Percentiles rank a stretch among this genome's conserved stretches.
phyloP scores from a whole-genome alignment of 2,888 invertebrate species.

The Therioaphis trifolii region DNA sequence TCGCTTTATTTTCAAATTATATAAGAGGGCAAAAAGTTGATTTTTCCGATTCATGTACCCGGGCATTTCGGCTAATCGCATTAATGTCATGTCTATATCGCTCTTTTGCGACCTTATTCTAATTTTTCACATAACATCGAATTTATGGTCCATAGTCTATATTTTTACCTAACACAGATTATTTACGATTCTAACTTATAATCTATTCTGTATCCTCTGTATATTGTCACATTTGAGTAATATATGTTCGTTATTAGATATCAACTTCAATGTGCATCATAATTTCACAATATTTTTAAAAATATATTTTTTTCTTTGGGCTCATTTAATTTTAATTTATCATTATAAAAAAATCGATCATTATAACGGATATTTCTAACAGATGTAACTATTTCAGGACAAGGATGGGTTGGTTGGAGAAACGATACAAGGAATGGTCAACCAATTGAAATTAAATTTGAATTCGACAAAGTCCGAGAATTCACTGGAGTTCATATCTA shows the following conservation, averaged over 20 bases:
- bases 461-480: slow-evolving; percentile 88
- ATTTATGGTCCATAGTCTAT: not conserved
- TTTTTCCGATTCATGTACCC: slow-evolving; percentile 38
- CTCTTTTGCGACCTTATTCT: not conserved
- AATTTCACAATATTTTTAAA: not conserved
- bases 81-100: not conserved
- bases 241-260: not conserved
- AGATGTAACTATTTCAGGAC: slow-evolving; percentile 69
- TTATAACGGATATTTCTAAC: not conserved
- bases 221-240: too few relatives aligned
- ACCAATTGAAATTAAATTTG: slow-evolving; percentile 79
- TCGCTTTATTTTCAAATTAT: slow-evolving; percentile 42
- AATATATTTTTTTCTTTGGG: too few relatives aligned
- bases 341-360: not conserved
- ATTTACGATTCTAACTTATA: not conserved
- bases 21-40: slow-evolving; percentile 38
- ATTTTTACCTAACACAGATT: not conserved
- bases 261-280: not conserved
- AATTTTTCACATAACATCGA: not conserved
- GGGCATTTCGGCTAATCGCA: slow-evolving; percentile 31
- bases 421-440: slow-evolving; percentile 77
- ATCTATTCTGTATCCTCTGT: too few relatives aligned
- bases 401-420: slow-evolving; percentile 93
- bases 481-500: slow-evolving; percentile 85
- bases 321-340: too few relatives aligned